These are phyloP conservation scores for Asarcornis scutulata DNA, from an alignment of 2,113 vertebrate species.

Conservation along the genomic window DNA sequence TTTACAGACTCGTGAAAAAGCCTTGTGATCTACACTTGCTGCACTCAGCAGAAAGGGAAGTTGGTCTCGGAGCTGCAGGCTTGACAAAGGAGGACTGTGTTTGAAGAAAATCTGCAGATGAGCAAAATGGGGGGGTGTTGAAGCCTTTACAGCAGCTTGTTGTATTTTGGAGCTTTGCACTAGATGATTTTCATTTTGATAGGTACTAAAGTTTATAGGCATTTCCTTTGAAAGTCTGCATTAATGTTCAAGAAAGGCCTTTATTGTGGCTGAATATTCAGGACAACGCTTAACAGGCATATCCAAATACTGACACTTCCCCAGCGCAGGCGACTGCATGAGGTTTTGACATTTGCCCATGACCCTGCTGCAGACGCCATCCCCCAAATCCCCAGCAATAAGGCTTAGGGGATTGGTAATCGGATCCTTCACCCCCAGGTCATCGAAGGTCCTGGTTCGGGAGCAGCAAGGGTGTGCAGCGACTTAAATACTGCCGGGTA, in stretches of 20 bases:
- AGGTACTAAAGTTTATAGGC: not conserved
- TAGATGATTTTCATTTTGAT: not conserved
- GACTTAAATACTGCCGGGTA: not conserved
- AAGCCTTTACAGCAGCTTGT: not conserved
- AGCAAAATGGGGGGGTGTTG: not conserved
- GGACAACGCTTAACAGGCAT: not conserved
- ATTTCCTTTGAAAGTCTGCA: not conserved
- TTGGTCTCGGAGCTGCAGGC: not conserved
- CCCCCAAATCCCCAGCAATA: slow-evolving; percentile 52
- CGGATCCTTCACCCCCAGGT: slow-evolving; percentile 53
- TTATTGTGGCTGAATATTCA: not conserved
- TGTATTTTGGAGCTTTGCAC: not conserved
- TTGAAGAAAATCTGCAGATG: not conserved
- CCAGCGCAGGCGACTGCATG: accelerated
- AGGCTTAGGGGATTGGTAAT: slow-evolving; percentile 63
- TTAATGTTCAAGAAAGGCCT: not conserved
- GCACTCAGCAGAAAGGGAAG: not conserved
- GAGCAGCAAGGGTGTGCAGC: slow-evolving; percentile 2
- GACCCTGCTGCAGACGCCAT: not conserved
- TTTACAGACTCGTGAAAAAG: not conserved
- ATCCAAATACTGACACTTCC: not conserved
- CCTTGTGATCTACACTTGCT: not conserved
- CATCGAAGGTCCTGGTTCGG: slow-evolving; percentile 30
- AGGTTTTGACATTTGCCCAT: not conserved
- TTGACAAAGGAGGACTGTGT: not conserved